Conservation (phyloP, 2,797 vertebrate genomes). For the Acrossocheilus fasciatus region DNA sequence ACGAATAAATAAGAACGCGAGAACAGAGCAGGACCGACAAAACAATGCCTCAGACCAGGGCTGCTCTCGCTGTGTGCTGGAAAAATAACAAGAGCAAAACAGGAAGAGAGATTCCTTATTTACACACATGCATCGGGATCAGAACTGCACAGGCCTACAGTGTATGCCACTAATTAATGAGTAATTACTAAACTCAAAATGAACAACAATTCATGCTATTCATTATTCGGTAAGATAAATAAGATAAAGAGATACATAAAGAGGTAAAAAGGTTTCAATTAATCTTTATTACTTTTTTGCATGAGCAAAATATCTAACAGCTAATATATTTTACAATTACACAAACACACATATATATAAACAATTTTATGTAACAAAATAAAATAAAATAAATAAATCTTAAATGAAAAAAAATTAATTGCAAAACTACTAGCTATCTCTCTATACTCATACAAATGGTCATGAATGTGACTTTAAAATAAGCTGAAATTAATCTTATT, state of each 20-base stretch:
- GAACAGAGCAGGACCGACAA: slow-evolving; percentile 39
- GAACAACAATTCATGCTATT: background rate
- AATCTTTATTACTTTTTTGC: background rate
- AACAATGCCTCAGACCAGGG: slow-evolving; percentile 46
- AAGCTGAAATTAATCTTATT: background rate
- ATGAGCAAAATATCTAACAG: slow-evolving; percentile 2
- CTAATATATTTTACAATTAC: background rate
- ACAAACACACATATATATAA: background rate
- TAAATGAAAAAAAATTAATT: background rate
- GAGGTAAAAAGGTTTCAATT: background rate
- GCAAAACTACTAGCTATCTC: background rate
- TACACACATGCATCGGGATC: background rate
- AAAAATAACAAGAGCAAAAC: slow-evolving; percentile 37
- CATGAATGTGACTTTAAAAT: background rate
- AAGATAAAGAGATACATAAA: background rate
- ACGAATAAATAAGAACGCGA: slow-evolving; percentile 54
- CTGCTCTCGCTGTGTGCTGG: background rate
- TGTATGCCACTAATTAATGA: background rate
- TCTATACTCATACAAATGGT: background rate
- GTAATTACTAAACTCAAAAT: background rate
- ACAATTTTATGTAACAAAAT: background rate
- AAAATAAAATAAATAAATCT: background rate
- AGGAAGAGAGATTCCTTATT: slow-evolving; percentile 26
- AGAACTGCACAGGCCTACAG: background rate
- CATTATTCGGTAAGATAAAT: slow-evolving; percentile 7